Evolutionary conservation across 1,140 invertebrate species (phyloP).

Genomic region (Bombus affinis): DNA sequence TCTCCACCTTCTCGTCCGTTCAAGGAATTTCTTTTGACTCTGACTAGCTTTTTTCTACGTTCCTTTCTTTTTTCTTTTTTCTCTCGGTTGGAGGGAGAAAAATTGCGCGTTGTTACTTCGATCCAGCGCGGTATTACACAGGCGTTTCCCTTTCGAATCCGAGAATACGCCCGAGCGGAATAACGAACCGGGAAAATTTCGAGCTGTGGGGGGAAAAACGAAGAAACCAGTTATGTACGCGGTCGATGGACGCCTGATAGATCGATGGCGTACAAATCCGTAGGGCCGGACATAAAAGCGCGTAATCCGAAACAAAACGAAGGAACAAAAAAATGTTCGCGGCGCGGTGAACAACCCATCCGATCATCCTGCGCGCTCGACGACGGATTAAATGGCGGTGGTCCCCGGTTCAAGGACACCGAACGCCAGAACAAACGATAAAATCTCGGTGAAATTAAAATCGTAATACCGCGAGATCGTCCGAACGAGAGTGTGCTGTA

Average conservation of each 20-base stretch:
- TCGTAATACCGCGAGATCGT: constrained; percentile 35
- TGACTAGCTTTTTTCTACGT: not conserved
- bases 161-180: not conserved
- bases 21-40: constrained; percentile 6
- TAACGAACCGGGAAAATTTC: not conserved
- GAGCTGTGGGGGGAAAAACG: not conserved
- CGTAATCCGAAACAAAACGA: not conserved
- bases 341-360: not conserved
- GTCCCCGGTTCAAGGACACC: constrained; percentile 33
- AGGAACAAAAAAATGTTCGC: not conserved
- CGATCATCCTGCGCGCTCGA: constrained; percentile 21
- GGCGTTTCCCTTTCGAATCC: not conserved
- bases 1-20: not conserved
- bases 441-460: constrained; percentile 53
- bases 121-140: not conserved
- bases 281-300: not conserved
- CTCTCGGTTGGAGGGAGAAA: not conserved
- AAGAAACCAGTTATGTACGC: not conserved
- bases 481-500: not conserved
- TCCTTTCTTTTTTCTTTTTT: not conserved
- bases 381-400: constrained; percentile 28
- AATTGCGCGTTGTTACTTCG: not conserved
- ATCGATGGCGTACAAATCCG: constrained; percentile 11
- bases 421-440: constrained; percentile 34
- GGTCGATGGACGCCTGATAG: not conserved